These are phyloP conservation scores for Dendrolimus punctatus DNA, from an alignment of 1,140 invertebrate species.

Conservation along the genomic window DNA sequence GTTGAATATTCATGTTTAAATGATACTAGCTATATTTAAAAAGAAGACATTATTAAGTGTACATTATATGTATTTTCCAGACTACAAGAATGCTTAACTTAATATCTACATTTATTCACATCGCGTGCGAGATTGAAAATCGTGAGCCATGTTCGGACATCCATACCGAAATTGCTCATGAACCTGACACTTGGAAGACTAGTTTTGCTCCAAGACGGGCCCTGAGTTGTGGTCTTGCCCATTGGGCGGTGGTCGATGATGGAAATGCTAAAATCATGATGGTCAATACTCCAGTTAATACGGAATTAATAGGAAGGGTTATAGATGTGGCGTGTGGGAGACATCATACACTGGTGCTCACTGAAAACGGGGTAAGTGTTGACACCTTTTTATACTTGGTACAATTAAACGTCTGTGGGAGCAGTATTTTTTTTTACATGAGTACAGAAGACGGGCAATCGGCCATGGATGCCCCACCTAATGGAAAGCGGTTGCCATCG, in stretches of 20 bases:
- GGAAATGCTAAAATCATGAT: constrained; percentile 49
- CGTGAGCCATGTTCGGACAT: constrained; percentile 43
- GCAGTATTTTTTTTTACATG: too few species aligned
- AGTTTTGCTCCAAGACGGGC: constrained; percentile 34
- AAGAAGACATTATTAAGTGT: neutral
- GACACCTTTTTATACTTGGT: neutral
- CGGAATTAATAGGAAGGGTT: constrained; percentile 48
- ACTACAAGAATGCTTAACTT: constrained; percentile 48
- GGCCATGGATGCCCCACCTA: too few species aligned
- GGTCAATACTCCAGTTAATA: constrained; percentile 36
- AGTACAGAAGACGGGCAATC: too few species aligned
- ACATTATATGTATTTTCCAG: constrained; percentile 23
- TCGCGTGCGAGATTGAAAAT: constrained; percentile 37
- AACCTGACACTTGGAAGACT: constrained; percentile 48
- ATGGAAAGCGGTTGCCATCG: too few species aligned
- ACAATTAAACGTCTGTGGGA: too few species aligned
- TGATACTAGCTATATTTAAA: too few species aligned
- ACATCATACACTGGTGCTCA: constrained; percentile 55
- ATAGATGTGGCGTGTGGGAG: constrained; percentile 53
- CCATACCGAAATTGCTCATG: constrained; percentile 24
- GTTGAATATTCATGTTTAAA: too few species aligned
- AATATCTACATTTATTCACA: constrained; percentile 48
- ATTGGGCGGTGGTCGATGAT: constrained; percentile 52
- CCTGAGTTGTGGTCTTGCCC: constrained; percentile 44
- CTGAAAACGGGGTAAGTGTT: constrained; percentile 54